Conservation (phyloP, 2,888 invertebrate genomes). For the Platycheirus rosarum region DNA sequence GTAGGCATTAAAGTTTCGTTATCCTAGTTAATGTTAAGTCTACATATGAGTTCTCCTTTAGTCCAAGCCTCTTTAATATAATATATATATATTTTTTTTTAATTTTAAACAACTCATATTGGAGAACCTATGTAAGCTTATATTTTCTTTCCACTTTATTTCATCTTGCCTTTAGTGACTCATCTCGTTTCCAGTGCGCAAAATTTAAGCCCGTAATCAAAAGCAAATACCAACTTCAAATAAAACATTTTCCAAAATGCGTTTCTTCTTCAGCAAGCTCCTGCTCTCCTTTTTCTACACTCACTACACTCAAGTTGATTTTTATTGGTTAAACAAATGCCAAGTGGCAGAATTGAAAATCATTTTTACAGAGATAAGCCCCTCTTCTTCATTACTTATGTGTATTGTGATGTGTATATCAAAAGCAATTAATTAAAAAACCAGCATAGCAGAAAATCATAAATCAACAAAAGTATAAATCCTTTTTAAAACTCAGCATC, state of each 20-base stretch:
- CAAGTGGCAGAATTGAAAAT: conserved; percentile 28
- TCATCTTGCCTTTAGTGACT: conserved; percentile 14
- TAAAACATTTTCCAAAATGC: conserved; percentile 25
- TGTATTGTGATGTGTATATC: background rate
- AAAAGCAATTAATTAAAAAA: conserved; percentile 52
- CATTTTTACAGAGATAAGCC: conserved; percentile 27
- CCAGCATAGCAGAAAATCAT: conserved; percentile 49
- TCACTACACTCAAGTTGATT: background rate
- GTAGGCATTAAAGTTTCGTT: too few relatives aligned
- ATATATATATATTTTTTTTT: too few relatives aligned
- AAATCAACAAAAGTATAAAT: conserved; percentile 54
- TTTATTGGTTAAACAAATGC: conserved; percentile 27
- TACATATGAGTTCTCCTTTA: too few relatives aligned
- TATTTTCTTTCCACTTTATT: too few relatives aligned
- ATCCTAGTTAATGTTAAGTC: too few relatives aligned
- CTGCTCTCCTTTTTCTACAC: background rate
- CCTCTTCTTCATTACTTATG: background rate
- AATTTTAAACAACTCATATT: too few relatives aligned
- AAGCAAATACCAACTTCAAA: background rate
- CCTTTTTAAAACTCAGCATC: conserved; percentile 37
- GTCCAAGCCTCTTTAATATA: too few relatives aligned
- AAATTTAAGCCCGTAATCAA: conserved; percentile 26
- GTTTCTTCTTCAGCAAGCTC: background rate
- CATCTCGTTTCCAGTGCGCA: conserved; percentile 25
- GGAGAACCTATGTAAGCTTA: too few relatives aligned